Percentiles rank a stretch among this genome's conserved stretches.
Evolutionary conservation across 1,140 invertebrate species (phyloP).

Genomic region (Himalopsyche phryganea): DNA sequence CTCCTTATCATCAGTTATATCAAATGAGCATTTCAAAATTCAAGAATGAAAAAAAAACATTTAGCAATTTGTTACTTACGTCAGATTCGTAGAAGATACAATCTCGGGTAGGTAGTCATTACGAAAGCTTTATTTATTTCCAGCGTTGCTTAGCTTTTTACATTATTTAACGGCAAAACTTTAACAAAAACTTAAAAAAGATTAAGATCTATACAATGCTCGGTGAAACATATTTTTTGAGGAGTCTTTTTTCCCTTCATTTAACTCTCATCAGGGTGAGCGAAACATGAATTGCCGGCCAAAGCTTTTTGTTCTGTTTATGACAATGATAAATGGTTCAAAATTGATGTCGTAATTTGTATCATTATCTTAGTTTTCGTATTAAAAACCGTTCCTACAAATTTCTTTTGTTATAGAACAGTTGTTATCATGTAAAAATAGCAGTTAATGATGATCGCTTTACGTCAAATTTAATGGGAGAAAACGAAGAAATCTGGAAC

Average conservation of each 20-base stretch:
- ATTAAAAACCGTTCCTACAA: no score
- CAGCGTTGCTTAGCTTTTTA: no score
- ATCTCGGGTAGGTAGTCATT: background rate
- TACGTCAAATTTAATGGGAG: background rate
- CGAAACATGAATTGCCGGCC: constrained; percentile 4
- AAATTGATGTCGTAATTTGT: constrained; percentile 17
- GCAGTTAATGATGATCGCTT: background rate
- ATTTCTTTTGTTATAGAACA: background rate
- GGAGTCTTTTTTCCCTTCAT: constrained; percentile 11
- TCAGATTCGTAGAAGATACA: background rate
- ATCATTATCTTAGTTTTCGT: background rate
- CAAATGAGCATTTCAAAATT: no score
- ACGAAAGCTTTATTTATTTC: no score
- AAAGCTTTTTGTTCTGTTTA: constrained; percentile 15
- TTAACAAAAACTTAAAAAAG: background rate
- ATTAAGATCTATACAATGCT: background rate
- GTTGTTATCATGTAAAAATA: background rate
- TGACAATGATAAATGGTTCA: constrained; percentile 26
- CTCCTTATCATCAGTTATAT: no score
- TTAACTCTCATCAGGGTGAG: constrained; percentile 14
- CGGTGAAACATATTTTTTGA: background rate
- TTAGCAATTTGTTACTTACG: background rate
- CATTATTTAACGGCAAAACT: background rate
- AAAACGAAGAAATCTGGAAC: background rate
- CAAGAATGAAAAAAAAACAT: no score